Evolutionary conservation across 2,888 invertebrate species (phyloP).

Genomic region (Allolobophora icterica): DNA sequence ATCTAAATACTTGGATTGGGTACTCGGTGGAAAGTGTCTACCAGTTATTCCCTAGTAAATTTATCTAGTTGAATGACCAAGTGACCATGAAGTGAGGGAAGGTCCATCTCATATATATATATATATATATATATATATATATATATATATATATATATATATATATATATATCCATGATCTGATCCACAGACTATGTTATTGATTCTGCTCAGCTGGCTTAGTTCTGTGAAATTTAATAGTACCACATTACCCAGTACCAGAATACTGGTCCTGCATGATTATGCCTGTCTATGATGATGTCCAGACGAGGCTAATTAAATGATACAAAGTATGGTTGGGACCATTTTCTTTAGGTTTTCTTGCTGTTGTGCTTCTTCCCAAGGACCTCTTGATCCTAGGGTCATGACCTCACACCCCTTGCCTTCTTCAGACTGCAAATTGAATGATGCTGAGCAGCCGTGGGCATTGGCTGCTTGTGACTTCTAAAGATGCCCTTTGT

Average conservation of each 20-base stretch:
- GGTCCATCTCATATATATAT: too few species aligned
- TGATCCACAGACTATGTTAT: neutral
- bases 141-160: too few species aligned
- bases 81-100: too few species aligned
- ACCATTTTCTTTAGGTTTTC: neutral
- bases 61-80: too few species aligned
- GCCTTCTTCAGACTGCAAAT: neutral
- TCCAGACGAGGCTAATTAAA: neutral
- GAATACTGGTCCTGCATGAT: neutral
- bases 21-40: too few species aligned
- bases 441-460: neutral
- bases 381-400: conserved; percentile 3
- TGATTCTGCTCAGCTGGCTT: neutral
- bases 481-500: neutral
- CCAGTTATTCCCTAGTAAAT: too few species aligned
- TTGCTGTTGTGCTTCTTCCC: neutral
- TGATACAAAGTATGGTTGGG: neutral
- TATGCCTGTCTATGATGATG: neutral
- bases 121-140: too few species aligned
- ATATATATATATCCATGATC: neutral
- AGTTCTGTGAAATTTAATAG: neutral
- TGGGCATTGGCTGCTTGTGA: neutral
- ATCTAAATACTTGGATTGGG: too few species aligned
- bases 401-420: conserved; percentile 5
- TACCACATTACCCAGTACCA: neutral